phyloP scores from a whole-genome alignment of 2,113 vertebrate species.

The Dromaius novaehollandiae region DNA sequence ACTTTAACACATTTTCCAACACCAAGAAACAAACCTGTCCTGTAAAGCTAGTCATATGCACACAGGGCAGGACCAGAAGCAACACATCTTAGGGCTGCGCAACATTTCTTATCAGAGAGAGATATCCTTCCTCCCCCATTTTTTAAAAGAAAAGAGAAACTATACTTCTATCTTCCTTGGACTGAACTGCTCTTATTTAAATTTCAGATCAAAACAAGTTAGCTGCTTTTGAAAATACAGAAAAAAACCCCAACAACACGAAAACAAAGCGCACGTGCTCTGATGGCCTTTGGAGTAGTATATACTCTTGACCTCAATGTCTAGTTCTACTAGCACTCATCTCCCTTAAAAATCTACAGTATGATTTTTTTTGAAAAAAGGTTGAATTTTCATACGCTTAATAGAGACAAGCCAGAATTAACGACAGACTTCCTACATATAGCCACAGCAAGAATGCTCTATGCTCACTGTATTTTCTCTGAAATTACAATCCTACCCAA shows the following conservation, averaged over 20 bases:
- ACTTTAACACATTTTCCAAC: slow-evolving; percentile 2
- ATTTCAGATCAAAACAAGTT: not conserved
- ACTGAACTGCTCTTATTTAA: not conserved
- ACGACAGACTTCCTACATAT: too few relatives aligned
- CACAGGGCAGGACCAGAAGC: not conserved
- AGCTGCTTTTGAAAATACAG: not conserved
- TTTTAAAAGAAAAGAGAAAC: not conserved
- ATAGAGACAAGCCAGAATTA: too few relatives aligned
- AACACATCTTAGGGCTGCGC: not conserved
- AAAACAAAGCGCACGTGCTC: not conserved
- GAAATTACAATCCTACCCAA: too few relatives aligned
- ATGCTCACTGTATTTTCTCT: too few relatives aligned
- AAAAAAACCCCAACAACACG: fast-evolving
- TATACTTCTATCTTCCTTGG: not conserved
- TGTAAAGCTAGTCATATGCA: not conserved
- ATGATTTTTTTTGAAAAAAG: too few relatives aligned
- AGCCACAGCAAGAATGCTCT: too few relatives aligned
- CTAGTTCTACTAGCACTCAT: too few relatives aligned
- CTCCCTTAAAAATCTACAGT: too few relatives aligned
- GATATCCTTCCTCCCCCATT: not conserved
- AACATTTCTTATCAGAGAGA: not conserved
- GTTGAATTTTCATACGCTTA: too few relatives aligned
- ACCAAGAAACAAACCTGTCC: not conserved
- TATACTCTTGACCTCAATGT: too few relatives aligned
- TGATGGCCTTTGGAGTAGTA: too few relatives aligned